phyloP scores from a whole-genome alignment of 2,113 vertebrate species.

The Scomber colias region DNA sequence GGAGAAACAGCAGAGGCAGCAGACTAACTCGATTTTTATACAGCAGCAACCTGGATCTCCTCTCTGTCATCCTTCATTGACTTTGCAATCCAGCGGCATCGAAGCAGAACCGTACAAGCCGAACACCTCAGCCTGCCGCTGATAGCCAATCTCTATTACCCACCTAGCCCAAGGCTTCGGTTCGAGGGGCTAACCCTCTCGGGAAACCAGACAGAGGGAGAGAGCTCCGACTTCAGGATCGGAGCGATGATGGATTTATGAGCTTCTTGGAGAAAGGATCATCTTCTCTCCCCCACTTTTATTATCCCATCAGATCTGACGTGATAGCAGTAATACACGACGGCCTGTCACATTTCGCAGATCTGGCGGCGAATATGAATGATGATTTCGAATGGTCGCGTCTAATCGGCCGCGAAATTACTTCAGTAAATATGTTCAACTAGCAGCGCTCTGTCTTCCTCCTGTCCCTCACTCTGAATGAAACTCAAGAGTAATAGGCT shows the following conservation, averaged over 20 bases:
- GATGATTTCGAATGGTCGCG: slow-evolving; percentile 64
- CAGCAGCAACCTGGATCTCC: slow-evolving; percentile 67
- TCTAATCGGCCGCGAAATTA: slow-evolving; percentile 79
- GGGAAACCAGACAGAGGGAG: slow-evolving; percentile 27
- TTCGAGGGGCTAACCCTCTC: slow-evolving; percentile 58
- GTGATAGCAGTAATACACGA: slow-evolving; percentile 69
- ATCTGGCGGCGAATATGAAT: slow-evolving; percentile 61
- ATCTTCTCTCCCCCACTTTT: slow-evolving; percentile 69
- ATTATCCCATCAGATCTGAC: slow-evolving; percentile 79
- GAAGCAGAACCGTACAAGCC: slow-evolving; percentile 74
- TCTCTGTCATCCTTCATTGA: slow-evolving; percentile 81
- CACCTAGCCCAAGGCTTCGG: slow-evolving; percentile 61
- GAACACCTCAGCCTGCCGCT: slow-evolving; percentile 67
- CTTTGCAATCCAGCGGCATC: slow-evolving; percentile 80
- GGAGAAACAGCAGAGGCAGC: slow-evolving; percentile 19
- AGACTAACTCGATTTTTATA: slow-evolving; percentile 61
- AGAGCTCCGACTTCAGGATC: slow-evolving; percentile 54
- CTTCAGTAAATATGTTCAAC: slow-evolving; percentile 76
- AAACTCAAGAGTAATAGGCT: slow-evolving; percentile 76
- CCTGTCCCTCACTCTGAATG: slow-evolving; percentile 61
- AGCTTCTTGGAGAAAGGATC: slow-evolving; percentile 68
- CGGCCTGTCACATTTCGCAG: slow-evolving; percentile 64
- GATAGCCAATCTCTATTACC: slow-evolving; percentile 78
- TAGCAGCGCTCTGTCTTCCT: slow-evolving; percentile 47
- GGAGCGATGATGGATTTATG: slow-evolving; percentile 73